Percentiles rank a stretch among this genome's conserved stretches.
These are phyloP conservation scores for Pseudorasbora parva DNA, from an alignment of 2,113 vertebrate species.

Conservation along the genomic window DNA sequence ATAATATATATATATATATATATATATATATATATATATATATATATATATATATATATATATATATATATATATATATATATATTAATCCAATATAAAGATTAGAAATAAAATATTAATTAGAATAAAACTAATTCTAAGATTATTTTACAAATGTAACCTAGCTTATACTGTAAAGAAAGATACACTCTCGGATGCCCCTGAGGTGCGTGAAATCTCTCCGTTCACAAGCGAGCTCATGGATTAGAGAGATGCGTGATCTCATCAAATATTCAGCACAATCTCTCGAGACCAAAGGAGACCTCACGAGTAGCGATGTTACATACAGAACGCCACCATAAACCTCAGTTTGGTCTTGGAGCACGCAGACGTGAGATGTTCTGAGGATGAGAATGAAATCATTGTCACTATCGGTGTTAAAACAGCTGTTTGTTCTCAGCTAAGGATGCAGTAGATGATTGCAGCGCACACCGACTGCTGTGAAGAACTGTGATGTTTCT, in stretches of 20 bases:
- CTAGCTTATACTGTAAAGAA: neutral
- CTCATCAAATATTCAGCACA: neutral
- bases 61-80: no score
- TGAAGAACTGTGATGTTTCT: neutral
- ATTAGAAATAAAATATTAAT: neutral
- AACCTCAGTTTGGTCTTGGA: neutral
- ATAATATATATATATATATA: no score
- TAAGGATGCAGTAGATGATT: neutral
- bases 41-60: no score
- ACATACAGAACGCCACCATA: neutral
- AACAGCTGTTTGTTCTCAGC: neutral
- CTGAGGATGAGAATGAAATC: neutral
- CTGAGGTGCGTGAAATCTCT: neutral
- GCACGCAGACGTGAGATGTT: neutral
- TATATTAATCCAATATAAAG: neutral
- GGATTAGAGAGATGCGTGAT: constrained; percentile 20
- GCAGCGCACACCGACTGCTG: neutral
- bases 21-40: no score
- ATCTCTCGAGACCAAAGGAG: neutral
- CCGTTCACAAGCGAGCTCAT: neutral
- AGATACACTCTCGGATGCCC: neutral
- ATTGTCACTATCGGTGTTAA: neutral
- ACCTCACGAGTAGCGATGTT: neutral
- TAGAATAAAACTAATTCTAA: neutral
- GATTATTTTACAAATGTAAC: neutral